Conservation (phyloP, 2,888 invertebrate genomes). For the Drosophila anomalata region DNA sequence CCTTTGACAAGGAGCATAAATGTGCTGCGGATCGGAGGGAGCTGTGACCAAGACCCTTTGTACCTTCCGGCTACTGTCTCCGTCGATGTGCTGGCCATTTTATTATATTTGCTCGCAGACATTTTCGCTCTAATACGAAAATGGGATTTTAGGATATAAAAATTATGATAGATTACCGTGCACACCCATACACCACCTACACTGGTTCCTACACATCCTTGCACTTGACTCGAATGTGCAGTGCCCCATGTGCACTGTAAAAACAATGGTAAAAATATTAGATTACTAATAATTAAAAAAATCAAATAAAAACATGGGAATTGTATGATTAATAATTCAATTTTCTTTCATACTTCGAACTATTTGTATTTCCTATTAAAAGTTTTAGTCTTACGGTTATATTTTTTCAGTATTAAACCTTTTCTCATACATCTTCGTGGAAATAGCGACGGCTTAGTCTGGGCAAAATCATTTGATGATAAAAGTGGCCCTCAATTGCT, state of each 20-base stretch:
- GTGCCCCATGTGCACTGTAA: conserved; percentile 32
- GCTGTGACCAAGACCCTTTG: conserved; percentile 34
- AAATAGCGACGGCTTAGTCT: conserved; percentile 65
- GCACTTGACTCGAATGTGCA: conserved; percentile 50
- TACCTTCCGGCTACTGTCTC: conserved; percentile 39
- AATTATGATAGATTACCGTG: conserved; percentile 82
- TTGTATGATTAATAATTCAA: too few species aligned
- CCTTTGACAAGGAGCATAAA: conserved; percentile 72
- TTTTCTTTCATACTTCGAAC: too few species aligned
- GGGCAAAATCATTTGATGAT: conserved; percentile 73
- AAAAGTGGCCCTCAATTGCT: conserved; percentile 76
- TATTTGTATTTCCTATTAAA: not conserved
- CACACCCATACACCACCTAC: conserved; percentile 41
- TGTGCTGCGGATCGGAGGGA: conserved; percentile 38
- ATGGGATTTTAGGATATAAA: conserved; percentile 82
- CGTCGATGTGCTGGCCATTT: conserved; percentile 74
- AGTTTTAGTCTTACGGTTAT: not conserved
- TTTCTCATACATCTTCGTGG: conserved; percentile 35
- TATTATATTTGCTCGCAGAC: conserved; percentile 80
- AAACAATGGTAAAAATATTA: conserved; percentile 16
- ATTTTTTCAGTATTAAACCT: not conserved
- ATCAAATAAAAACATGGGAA: not conserved
- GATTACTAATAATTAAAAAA: not conserved
- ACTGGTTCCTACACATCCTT: conserved; percentile 15
- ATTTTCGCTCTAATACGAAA: conserved; percentile 81